These are phyloP conservation scores for Triplophysa bombifrons DNA, from an alignment of 2,797 vertebrate genomes.

Conservation along the genomic window DNA sequence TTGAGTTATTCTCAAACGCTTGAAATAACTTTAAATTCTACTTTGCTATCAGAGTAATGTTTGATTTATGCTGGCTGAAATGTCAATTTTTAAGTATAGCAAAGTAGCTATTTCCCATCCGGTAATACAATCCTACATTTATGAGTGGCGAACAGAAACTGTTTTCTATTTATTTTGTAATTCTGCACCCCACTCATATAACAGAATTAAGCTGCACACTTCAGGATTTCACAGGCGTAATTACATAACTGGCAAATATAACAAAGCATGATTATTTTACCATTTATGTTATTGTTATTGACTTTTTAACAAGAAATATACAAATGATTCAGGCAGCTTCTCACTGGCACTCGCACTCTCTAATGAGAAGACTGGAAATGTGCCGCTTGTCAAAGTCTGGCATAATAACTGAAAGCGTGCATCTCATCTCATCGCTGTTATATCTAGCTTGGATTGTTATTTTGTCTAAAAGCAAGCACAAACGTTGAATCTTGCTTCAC, in stretches of 20 bases:
- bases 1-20: not conserved
- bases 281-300: constrained; percentile 2
- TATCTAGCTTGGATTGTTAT: not conserved
- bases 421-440: constrained; percentile 1
- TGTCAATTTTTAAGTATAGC: too few relatives aligned
- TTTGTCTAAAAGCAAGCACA: too few relatives aligned
- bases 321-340: not conserved
- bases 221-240: not conserved
- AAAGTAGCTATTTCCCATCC: not conserved
- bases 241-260: constrained; percentile 1
- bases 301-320: not conserved
- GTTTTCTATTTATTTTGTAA: too few relatives aligned
- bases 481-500: not conserved
- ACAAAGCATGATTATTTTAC: not conserved
- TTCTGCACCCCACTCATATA: not conserved
- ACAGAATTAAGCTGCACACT: not conserved
- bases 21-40: not conserved
- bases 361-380: not conserved
- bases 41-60: not conserved
- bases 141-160: not conserved
- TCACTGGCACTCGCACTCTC: not conserved
- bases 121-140: not conserved
- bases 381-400: constrained; percentile 8
- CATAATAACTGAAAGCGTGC: not conserved
- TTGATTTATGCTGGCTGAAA: not conserved